These are phyloP conservation scores for Donacobius atricapilla DNA, from an alignment of 2,113 vertebrate genomes.

Conservation along the genomic window DNA sequence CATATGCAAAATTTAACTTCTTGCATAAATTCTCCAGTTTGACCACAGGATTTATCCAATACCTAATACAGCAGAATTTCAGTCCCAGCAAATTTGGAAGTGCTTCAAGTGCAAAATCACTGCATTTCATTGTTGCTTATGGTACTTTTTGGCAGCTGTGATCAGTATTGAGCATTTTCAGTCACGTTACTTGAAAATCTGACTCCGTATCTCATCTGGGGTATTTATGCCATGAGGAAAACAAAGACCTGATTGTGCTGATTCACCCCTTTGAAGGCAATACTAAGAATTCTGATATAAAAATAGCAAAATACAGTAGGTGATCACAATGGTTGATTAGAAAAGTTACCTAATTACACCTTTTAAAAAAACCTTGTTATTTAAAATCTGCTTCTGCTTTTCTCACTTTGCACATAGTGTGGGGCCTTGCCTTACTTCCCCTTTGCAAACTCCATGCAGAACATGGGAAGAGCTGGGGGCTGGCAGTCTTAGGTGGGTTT, in stretches of 20 bases:
- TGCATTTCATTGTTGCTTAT: not conserved
- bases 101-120: not conserved
- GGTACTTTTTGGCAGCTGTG: not conserved
- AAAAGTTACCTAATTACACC: not conserved
- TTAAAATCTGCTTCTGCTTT: not conserved
- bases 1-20: not conserved
- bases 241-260: not conserved
- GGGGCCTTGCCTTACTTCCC: not conserved
- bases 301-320: not conserved
- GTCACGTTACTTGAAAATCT: not conserved
- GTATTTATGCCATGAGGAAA: not conserved
- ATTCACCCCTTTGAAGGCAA: not conserved
- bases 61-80: not conserved
- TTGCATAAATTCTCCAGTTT: not conserved
- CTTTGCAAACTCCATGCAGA: not conserved
- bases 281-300: not conserved
- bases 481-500: not conserved
- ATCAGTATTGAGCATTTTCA: not conserved
- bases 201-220: not conserved
- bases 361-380: no score
- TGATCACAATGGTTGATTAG: not conserved
- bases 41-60: not conserved
- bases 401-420: not conserved
- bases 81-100: not conserved
- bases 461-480: not conserved